phyloP scores from a whole-genome alignment of 2,113 vertebrate species.

The Carassius auratus region DNA sequence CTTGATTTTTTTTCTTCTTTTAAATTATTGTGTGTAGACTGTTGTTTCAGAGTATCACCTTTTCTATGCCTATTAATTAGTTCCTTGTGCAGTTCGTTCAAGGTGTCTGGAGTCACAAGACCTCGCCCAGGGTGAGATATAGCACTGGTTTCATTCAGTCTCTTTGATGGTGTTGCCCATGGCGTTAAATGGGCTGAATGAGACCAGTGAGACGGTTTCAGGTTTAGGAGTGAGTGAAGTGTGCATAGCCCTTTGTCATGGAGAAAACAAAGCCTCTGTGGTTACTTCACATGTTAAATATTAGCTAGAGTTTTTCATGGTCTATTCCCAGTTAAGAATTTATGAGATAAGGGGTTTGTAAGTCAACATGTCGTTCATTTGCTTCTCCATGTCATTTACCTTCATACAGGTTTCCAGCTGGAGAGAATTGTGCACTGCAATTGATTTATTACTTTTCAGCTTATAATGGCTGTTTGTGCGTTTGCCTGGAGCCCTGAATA shows the following conservation, averaged over 20 bases:
- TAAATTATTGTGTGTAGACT: background rate
- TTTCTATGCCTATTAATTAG: background rate
- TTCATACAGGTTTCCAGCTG: background rate
- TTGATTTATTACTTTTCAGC: slow-evolving; percentile 35
- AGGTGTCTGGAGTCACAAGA: background rate
- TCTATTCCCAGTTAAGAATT: background rate
- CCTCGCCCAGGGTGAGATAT: background rate
- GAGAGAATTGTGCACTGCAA: background rate
- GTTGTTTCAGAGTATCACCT: background rate
- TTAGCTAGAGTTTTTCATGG: slow-evolving; percentile 12
- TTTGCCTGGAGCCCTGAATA: slow-evolving; percentile 37
- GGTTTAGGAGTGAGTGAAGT: background rate
- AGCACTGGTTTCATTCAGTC: background rate
- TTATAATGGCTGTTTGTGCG: slow-evolving; percentile 15
- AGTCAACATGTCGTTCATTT: background rate
- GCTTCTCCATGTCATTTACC: background rate
- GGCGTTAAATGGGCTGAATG: background rate
- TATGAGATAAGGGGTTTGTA: slow-evolving; percentile 39
- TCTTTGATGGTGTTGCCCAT: background rate
- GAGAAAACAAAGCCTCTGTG: background rate
- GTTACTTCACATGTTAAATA: slow-evolving; percentile 38
- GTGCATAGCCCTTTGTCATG: background rate
- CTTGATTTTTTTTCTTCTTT: too few relatives aligned
- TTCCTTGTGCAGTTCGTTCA: background rate
- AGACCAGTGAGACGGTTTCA: background rate